These are phyloP conservation scores for Syngnathus scovelli DNA, from an alignment of 2,113 vertebrate genomes.

Conservation along the genomic window DNA sequence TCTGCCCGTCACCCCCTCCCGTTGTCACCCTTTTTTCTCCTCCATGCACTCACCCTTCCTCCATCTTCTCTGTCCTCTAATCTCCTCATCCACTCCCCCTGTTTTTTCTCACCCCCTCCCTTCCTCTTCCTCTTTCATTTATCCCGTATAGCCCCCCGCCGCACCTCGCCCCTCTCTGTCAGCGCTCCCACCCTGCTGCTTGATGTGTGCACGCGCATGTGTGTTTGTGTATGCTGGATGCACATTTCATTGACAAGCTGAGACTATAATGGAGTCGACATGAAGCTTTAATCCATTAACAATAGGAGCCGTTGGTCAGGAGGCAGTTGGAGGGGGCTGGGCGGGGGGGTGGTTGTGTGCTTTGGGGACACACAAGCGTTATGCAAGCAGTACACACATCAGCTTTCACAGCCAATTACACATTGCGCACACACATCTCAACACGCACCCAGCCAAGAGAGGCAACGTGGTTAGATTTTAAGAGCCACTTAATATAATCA, in stretches of 20 bases:
- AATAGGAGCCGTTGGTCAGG: conserved; percentile 66
- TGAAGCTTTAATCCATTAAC: conserved; percentile 71
- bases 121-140: conserved; percentile 60
- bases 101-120: conserved; percentile 26
- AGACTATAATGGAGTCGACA: conserved; percentile 71
- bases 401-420: conserved; percentile 51
- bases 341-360: conserved; percentile 19
- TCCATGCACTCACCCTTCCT: conserved; percentile 48
- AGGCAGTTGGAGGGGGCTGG: conserved; percentile 31
- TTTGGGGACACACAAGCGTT: conserved; percentile 32
- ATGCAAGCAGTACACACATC: conserved; percentile 48
- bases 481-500: conserved; percentile 67
- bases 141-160: conserved; percentile 34
- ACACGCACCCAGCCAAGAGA: conserved; percentile 43
- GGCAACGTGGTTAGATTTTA: conserved; percentile 61
- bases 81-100: conserved; percentile 40
- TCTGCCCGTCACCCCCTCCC: conserved; percentile 15
- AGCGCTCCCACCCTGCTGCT: conserved; percentile 12
- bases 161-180: conserved; percentile 17
- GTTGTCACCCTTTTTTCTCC: conserved; percentile 50
- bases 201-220: conserved; percentile 47
- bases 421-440: conserved; percentile 10
- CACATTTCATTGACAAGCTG: conserved; percentile 72
- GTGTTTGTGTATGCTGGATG: conserved; percentile 67
- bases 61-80: conserved; percentile 53